phyloP scores from a whole-genome alignment of 2,888 invertebrate species.

The Uloborus plumipes region DNA sequence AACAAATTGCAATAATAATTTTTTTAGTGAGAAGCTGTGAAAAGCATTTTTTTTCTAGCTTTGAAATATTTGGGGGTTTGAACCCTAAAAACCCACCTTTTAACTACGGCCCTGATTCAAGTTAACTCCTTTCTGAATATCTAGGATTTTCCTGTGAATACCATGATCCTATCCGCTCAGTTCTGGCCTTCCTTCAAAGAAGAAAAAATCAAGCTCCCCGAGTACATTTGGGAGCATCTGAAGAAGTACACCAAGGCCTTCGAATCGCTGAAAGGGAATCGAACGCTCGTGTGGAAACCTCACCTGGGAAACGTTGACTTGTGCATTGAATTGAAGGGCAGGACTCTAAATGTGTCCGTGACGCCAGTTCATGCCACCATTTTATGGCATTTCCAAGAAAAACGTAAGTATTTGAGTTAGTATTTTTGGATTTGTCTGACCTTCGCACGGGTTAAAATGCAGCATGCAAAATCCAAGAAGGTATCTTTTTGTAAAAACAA shows the following conservation, averaged over 20 bases:
- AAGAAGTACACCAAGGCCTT: constrained; percentile 90
- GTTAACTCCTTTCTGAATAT: background rate
- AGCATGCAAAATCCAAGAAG: no score
- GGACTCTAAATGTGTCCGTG: constrained; percentile 82
- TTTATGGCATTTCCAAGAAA: constrained; percentile 91
- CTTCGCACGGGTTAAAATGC: background rate
- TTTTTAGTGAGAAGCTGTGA: no score
- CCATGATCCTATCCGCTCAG: constrained; percentile 95
- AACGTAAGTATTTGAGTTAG: constrained; percentile 75
- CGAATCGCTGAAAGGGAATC: constrained; percentile 86
- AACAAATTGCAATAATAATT: no score
- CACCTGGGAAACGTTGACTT: constrained; percentile 92
- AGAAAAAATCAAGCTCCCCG: constrained; percentile 89
- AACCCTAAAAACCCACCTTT: no score
- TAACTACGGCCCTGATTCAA: no score
- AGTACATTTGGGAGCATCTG: constrained; percentile 83
- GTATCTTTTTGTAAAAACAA: no score
- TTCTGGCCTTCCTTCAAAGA: constrained; percentile 99
- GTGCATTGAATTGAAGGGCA: constrained; percentile 88
- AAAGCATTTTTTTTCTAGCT: no score
- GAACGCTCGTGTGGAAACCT: constrained; percentile 93
- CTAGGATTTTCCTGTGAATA: constrained; percentile 74
- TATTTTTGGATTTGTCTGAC: background rate
- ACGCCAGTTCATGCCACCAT: constrained; percentile 95
- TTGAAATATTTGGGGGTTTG: no score